Conservation (phyloP, 2,113 vertebrate species). For the Microcebus jonahi region DNA sequence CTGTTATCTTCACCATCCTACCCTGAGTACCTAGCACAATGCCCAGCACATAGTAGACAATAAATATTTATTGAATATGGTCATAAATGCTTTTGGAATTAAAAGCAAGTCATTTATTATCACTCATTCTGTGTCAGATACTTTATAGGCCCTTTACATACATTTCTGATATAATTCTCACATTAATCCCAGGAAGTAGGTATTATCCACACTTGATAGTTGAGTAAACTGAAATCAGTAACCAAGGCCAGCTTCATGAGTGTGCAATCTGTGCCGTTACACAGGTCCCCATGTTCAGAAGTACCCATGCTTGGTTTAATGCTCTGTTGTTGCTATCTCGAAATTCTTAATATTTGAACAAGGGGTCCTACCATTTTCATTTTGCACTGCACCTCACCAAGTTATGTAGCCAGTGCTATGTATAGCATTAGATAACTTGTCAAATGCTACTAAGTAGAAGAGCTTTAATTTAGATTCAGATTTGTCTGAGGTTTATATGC, state of each 20-base stretch:
- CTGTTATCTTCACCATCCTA: background rate
- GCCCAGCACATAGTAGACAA: background rate
- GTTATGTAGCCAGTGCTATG: background rate
- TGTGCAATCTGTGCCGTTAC: background rate
- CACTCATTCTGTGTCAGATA: background rate
- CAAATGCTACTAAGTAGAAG: background rate
- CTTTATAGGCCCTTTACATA: background rate
- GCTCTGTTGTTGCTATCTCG: background rate
- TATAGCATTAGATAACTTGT: background rate
- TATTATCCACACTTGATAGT: background rate
- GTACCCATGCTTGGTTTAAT: background rate
- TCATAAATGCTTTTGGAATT: constrained; percentile 22
- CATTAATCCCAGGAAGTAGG: background rate
- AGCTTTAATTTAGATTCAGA: constrained; percentile 20
- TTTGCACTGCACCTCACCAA: background rate
- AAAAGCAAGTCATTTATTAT: constrained; percentile 13
- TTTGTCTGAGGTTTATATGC: background rate
- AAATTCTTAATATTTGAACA: constrained; percentile 42
- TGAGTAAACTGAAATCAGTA: constrained; percentile 25
- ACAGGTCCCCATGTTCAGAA: background rate
- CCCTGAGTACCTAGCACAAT: background rate
- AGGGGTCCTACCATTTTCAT: background rate
- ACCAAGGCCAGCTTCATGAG: background rate
- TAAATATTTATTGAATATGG: background rate
- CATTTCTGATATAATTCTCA: constrained; percentile 1